Percentiles rank a stretch among this genome's conserved stretches.
Evolutionary conservation across 2,797 vertebrate genomes (phyloP).

Genomic region (Cichlasoma orientale): DNA sequence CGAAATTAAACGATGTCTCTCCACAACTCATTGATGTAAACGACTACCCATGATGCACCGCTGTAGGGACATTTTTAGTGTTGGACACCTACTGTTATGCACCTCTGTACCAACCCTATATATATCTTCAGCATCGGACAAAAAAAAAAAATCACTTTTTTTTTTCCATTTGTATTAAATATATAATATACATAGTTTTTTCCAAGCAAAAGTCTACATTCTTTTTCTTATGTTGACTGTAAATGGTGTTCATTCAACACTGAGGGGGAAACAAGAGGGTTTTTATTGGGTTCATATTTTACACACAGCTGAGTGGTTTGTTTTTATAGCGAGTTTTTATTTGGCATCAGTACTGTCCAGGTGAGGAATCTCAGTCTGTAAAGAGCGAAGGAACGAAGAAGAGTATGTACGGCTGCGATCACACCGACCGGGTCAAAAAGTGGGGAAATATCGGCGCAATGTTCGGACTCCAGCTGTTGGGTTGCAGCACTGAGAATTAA

Average conservation of each 20-base stretch:
- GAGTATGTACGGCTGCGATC: not conserved
- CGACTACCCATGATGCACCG: slow-evolving; percentile 71
- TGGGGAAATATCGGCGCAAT: not conserved
- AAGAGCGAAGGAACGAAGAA: too few species aligned
- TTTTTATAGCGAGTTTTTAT: slow-evolving; percentile 36
- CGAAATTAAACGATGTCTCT: slow-evolving; percentile 90
- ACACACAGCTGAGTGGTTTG: slow-evolving; percentile 28
- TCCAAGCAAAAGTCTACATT: slow-evolving; percentile 40
- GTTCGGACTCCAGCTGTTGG: not conserved
- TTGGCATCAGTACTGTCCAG: slow-evolving; percentile 22
- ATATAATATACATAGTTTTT: slow-evolving; percentile 56
- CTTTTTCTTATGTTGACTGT: slow-evolving; percentile 43
- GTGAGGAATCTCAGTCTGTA: slow-evolving; percentile 1
- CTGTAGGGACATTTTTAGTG: slow-evolving; percentile 62
- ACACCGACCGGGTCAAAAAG: not conserved
- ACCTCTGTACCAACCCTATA: slow-evolving; percentile 64
- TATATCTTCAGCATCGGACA: slow-evolving; percentile 61
- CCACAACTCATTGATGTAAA: slow-evolving; percentile 78
- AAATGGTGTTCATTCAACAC: slow-evolving; percentile 25
- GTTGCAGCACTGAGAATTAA: not conserved
- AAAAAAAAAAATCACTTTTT: slow-evolving; percentile 43
- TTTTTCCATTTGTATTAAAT: slow-evolving; percentile 57
- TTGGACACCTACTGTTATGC: slow-evolving; percentile 66
- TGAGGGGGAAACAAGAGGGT: not conserved
- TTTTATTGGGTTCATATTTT: slow-evolving; percentile 45